Conservation (phyloP, 2,888 invertebrate species). For the Sphaerophoria rueppellii region DNA sequence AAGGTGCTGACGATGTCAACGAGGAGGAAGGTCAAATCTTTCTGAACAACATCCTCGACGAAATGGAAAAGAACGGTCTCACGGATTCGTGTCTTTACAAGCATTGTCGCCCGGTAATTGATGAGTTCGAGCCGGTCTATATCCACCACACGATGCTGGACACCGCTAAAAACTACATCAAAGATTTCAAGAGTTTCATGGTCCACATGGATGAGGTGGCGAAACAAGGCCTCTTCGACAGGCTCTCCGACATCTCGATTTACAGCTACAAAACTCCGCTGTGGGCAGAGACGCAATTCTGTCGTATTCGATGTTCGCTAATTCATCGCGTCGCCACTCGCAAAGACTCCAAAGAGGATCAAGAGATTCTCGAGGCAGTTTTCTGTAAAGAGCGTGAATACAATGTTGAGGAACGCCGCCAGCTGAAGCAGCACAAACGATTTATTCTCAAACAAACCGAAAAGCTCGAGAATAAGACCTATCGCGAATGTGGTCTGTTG, state of each 20-base stretch:
- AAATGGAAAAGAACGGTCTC: constrained; percentile 78
- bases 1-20: constrained; percentile 75
- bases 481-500: constrained; percentile 79
- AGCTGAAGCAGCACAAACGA: constrained; percentile 81
- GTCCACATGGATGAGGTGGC: constrained; percentile 80
- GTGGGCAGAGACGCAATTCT: constrained; percentile 81
- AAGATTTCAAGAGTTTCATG: constrained; percentile 77
- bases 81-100: constrained; percentile 79
- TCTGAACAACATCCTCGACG: constrained; percentile 78
- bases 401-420: constrained; percentile 78
- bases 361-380: constrained; percentile 78
- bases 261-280: constrained; percentile 79
- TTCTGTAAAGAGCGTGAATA: constrained; percentile 80
- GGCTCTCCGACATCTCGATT: constrained; percentile 78
- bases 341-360: constrained; percentile 78
- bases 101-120: constrained; percentile 79
- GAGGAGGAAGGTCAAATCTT: constrained; percentile 77
- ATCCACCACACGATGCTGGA: constrained; percentile 80
- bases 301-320: constrained; percentile 80
- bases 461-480: constrained; percentile 81
- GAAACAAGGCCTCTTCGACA: constrained; percentile 78
- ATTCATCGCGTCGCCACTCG: constrained; percentile 79
- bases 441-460: constrained; percentile 81
- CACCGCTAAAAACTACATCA: constrained; percentile 78
- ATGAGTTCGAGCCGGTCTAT: constrained; percentile 80